Base-by-base conservation (phyloP, 1,140 invertebrate species). In the Dermatophagoides farinae region DNA sequence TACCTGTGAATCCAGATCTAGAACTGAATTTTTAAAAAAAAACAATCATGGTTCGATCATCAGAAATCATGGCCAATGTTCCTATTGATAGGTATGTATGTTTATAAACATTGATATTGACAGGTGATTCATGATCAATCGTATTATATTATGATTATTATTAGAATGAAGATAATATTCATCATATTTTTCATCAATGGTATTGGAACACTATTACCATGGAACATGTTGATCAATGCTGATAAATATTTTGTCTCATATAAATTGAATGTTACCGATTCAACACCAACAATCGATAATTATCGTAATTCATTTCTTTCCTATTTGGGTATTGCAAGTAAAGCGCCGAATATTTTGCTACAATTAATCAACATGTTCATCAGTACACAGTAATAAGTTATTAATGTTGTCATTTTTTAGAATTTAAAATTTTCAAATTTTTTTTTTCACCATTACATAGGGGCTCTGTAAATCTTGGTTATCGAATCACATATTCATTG, bases 151-250 rank as follows among this genome's bases (percentile, higher is more conserved):
- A n/a, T n/a, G n/a, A n/a, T n/a, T n/a, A n/a, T n/a, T 18, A 43
- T 16, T 22, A 61, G 57, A 25, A 40, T 39, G 22, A 47, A 50
- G 44, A 6, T 63, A 18, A 55, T 97, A 11, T 95, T 86, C 72
- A 74, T 92, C 4, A 92, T 88, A 50, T 79, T 97, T 69, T 65
- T 97, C 52, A 75, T 97, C 37, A 91, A 97, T 74, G 93, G 93
- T 10, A 78, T 98, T 62, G 92, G 91, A n/a, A 84, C 83, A 0
- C 77, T 97, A 43, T 90, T 92, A 76, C 88, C 92, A 16, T 97
- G 92, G 93, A 97, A 97, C 72, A 96, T 96, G 88, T 95, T 97
- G 70, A 95, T 97, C 66, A 97, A 86, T 57, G 91, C 91, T 9
- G 86, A 85, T 43, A 55, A 53, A 54, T 61, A 61, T 39, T 61